phyloP scores from a whole-genome alignment of 37 sponge, comb jelly and placozoan species.

The Hormiphora californensis region DNA sequence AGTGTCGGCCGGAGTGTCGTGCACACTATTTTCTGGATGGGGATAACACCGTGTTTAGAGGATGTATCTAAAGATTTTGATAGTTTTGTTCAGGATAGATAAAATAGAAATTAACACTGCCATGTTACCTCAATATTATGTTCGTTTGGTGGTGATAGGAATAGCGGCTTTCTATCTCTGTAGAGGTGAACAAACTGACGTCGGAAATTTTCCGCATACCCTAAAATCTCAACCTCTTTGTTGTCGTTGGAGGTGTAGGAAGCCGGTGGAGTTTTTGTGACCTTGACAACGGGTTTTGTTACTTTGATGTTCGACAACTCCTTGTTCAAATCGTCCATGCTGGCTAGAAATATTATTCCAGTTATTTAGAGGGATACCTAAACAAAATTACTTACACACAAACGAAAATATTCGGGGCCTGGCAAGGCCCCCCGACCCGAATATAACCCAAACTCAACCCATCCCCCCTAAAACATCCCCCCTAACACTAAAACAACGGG shows the following conservation, averaged over 20 bases:
- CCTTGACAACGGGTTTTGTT: not conserved
- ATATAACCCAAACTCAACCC: no score
- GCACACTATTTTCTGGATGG: constrained; percentile 84
- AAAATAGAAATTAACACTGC: no score
- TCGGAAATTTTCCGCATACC: constrained; percentile 82
- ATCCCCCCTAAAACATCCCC: no score
- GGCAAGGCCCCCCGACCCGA: no score
- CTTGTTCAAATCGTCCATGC: not conserved
- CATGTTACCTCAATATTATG: constrained; percentile 69
- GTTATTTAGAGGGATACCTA: no score
- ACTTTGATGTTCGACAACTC: constrained; percentile 13
- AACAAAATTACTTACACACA: no score
- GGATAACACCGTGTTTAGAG: no score
- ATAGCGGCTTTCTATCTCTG: constrained; percentile 85
- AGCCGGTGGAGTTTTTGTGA: constrained; percentile 37
- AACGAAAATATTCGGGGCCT: no score
- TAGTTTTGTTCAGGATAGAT: no score
- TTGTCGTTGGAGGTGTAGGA: constrained; percentile 70
- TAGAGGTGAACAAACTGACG: constrained; percentile 85
- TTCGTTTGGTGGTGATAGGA: constrained; percentile 82
- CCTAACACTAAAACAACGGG: no score
- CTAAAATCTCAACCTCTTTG: constrained; percentile 70
- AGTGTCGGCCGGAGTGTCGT: constrained; percentile 82
- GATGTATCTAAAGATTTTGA: no score
- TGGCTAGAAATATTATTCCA: no score